Conservation (phyloP, 2,797 vertebrate genomes). For the Lutjanus campechanus region DNA sequence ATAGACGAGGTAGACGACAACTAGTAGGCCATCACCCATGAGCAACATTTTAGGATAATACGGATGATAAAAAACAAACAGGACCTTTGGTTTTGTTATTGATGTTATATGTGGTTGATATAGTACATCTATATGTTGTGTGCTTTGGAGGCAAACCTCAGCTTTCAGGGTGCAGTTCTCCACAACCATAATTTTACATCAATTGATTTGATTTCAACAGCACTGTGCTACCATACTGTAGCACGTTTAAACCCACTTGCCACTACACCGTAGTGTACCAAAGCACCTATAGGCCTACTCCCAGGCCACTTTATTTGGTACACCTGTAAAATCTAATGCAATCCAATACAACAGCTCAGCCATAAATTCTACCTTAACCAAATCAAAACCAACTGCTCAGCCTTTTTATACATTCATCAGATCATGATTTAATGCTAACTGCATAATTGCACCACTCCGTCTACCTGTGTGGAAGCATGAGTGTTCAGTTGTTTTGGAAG, state of each 20-base stretch:
- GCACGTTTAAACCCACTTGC: neutral
- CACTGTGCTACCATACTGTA: neutral
- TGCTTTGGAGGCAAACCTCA: neutral
- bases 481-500: too few species aligned
- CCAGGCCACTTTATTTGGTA: too few species aligned
- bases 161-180: neutral
- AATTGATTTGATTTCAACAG: neutral
- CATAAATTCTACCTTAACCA: too few species aligned
- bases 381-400: too few species aligned
- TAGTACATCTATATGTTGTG: neutral
- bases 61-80: neutral
- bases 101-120: neutral
- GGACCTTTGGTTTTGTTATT: slow-evolving; percentile 11
- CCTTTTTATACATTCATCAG: too few species aligned
- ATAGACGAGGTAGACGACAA: neutral
- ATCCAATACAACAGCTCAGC: too few species aligned
- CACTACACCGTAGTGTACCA: neutral
- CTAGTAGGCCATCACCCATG: neutral
- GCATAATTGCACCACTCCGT: too few species aligned
- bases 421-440: too few species aligned
- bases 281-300: neutral
- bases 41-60: neutral
- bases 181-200: neutral
- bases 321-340: too few species aligned
- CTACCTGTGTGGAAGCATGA: too few species aligned